These are phyloP conservation scores for Achatina immaculata DNA, from an alignment of 1,140 invertebrate species.

Conservation along the genomic window DNA sequence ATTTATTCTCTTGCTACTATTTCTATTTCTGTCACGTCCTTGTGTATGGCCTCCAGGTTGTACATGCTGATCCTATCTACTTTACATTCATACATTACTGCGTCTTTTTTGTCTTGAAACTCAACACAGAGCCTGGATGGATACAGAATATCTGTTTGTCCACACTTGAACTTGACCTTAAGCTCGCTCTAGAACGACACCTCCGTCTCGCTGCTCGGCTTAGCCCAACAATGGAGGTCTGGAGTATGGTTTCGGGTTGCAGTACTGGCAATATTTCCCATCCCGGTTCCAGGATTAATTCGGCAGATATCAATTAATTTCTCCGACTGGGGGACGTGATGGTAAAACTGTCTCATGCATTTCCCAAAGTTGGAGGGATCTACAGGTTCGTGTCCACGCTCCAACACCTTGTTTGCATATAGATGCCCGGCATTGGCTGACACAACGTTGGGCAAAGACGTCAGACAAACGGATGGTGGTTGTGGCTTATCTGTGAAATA, in stretches of 20 bases:
- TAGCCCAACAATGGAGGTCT: not conserved
- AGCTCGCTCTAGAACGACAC: not conserved
- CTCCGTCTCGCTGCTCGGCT: not conserved
- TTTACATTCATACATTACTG: not conserved
- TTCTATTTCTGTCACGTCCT: too few species aligned
- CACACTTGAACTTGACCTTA: not conserved
- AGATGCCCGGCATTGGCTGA: not conserved
- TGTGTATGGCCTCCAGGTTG: too few species aligned
- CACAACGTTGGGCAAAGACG: slow-evolving; percentile 19
- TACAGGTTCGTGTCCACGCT: not conserved
- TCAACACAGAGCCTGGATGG: not conserved
- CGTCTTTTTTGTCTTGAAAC: not conserved
- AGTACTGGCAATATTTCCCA: not conserved
- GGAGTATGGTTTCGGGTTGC: slow-evolving; percentile 8
- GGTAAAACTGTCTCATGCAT: slow-evolving; percentile 29
- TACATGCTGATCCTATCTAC: not conserved
- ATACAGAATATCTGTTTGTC: slow-evolving; percentile 12
- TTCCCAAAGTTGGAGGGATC: not conserved
- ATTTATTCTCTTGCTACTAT: too few species aligned
- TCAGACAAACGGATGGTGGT: not conserved
- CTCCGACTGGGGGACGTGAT: slow-evolving; percentile 21
- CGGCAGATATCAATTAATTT: slow-evolving; percentile 27
- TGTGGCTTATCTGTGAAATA: not conserved
- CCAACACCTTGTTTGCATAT: slow-evolving; percentile 19
- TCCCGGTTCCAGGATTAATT: slow-evolving; percentile 29